Evolutionary conservation across 1,140 invertebrate genomes (phyloP).

Genomic region (Philopotamus ludificatus): DNA sequence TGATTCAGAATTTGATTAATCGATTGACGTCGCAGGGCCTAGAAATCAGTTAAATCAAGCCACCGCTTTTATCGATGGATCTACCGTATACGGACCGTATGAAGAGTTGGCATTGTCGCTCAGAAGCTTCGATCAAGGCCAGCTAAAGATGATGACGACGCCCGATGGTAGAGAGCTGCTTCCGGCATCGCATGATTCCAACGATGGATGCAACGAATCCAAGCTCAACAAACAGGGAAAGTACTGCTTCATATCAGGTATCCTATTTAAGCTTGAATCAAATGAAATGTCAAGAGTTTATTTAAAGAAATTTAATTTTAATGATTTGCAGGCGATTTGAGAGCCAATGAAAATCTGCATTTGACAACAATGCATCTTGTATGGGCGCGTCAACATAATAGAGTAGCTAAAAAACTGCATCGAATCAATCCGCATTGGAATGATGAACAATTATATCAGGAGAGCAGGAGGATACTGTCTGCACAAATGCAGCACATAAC

Average conservation of each 20-base stretch:
- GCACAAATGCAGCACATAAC: slow-evolving; percentile 86
- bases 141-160: slow-evolving; percentile 62
- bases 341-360: slow-evolving; percentile 79
- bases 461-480: slow-evolving; percentile 73
- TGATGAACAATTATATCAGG: slow-evolving; percentile 79
- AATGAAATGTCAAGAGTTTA: background rate
- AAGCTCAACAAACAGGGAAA: slow-evolving; percentile 64
- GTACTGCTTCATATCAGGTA: slow-evolving; percentile 75
- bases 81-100: slow-evolving; percentile 76
- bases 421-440: slow-evolving; percentile 78
- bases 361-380: slow-evolving; percentile 80
- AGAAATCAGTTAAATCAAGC: slow-evolving; percentile 89
- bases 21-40: slow-evolving; percentile 55
- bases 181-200: slow-evolving; percentile 67
- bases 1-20: background rate
- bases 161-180: slow-evolving; percentile 66
- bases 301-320: too few relatives aligned
- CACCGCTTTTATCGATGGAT: slow-evolving; percentile 88
- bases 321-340: slow-evolving; percentile 64
- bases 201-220: slow-evolving; percentile 74
- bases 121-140: slow-evolving; percentile 59
- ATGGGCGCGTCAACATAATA: slow-evolving; percentile 83
- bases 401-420: slow-evolving; percentile 63
- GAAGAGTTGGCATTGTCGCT: slow-evolving; percentile 56
- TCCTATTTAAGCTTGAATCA: too few relatives aligned